phyloP scores from a whole-genome alignment of 2,888 invertebrate species.

The Aricia artaxerxes region DNA sequence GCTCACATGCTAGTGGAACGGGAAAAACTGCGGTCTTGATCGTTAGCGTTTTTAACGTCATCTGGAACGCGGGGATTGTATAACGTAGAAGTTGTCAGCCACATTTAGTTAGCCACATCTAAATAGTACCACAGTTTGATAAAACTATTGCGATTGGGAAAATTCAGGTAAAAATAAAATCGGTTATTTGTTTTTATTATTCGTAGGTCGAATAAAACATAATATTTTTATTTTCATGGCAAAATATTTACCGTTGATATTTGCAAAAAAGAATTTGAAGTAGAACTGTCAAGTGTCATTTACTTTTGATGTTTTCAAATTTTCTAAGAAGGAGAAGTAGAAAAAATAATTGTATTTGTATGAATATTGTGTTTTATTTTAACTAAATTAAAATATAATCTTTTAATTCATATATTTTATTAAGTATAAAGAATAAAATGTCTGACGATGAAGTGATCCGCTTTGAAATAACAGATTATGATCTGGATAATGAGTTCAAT shows the following conservation, averaged over 20 bases:
- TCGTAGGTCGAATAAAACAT: no score
- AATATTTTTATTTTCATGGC: not conserved
- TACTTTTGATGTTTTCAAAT: not conserved
- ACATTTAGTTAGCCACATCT: no score
- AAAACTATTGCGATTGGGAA: not conserved
- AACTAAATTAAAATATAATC: no score
- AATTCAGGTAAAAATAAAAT: not conserved
- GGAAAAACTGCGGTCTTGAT: no score
- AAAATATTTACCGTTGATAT: not conserved
- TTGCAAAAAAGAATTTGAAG: not conserved
- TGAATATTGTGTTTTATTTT: no score
- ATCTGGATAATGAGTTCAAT: constrained; percentile 95
- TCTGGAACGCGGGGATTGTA: no score
- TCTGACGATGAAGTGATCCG: constrained; percentile 94
- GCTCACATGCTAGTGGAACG: no score
- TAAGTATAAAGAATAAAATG: constrained; percentile 64
- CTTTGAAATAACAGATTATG: constrained; percentile 97
- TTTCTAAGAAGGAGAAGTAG: not conserved
- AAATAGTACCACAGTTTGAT: not conserved
- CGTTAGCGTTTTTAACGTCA: no score
- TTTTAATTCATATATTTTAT: no score
- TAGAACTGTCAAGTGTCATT: not conserved
- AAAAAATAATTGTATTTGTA: not conserved
- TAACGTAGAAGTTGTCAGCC: no score
- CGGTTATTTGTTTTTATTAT: not conserved